Evolutionary conservation across 2,113 vertebrate species (phyloP), one percentile per base, ranked within the genome.

Genomic region (Jacana jacana): DNA sequence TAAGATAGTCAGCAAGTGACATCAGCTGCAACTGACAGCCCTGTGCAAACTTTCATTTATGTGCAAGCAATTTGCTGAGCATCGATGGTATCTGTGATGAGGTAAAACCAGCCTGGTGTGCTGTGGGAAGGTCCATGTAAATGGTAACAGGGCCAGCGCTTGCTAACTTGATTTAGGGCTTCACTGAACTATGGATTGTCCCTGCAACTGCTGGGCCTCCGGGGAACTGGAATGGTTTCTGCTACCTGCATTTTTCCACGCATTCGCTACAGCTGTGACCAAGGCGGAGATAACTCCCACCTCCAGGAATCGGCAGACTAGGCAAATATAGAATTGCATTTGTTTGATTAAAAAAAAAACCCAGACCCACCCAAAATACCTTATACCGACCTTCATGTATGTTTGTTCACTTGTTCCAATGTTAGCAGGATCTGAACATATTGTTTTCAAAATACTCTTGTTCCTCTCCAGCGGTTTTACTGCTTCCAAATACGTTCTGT

Each of bases 21-120:
- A 84, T 88, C 44, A 68, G 72, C 83, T 66, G 81, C 75, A 49
- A 23, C 58, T 88, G 75, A 81, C 10, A 2, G 51, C 55, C 57
- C 55, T 60, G 85, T 52, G 64, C 71, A 94, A 93, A 87, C 68
- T 70, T 66, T 57, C 40, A 30, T 84, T 84, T 89, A 97, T 95
- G 81, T 82, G 68, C 37, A 63, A 84, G 75, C 73, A 69, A 92
- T 93, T 85, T 89, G 73, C 77, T 95, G 72, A 63, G 66, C 72
- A 84, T 40, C 72, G 95, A 49, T 94, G 87, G 37, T 90, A 88
- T 97, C 81, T 85, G 63, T 17, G 35, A 9, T 9, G 83, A 71
- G 89, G 76, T 68, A 40, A 48, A 95, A 90, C 13, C 78, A 37
- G 40, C 52, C 89, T 54, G 82, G 70, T 86, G 69, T 5, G 7